A percentile compares a stretch with the other conserved stretches of the same genome.
Evolutionary conservation across 2,888 invertebrate species (phyloP).

Genomic region (Hypena proboscidalis): DNA sequence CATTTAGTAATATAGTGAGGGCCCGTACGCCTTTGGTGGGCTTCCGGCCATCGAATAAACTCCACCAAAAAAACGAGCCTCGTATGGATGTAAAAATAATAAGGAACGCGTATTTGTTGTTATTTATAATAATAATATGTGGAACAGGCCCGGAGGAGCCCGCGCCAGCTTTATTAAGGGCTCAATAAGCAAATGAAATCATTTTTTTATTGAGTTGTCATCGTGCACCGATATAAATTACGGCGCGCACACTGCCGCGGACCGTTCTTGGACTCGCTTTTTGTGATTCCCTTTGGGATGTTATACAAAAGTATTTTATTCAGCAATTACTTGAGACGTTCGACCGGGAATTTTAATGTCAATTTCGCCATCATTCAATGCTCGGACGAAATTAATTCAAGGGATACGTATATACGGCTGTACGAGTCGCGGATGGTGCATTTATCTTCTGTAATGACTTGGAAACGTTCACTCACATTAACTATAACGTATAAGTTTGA

Average conservation of each 20-base stretch:
- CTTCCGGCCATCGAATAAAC: conserved; percentile 55
- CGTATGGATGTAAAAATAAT: conserved; percentile 63
- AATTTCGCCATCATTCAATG: conserved; percentile 83
- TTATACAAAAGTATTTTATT: conserved; percentile 83
- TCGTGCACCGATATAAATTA: conserved; percentile 82
- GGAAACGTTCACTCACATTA: conserved; percentile 69
- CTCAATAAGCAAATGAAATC: conserved; percentile 85
- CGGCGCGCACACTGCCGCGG: conserved; percentile 64
- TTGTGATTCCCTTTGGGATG: conserved; percentile 79
- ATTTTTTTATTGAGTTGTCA: conserved; percentile 85
- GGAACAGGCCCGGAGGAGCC: conserved; percentile 61
- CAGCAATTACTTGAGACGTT: conserved; percentile 84
- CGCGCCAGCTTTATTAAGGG: conserved; percentile 79
- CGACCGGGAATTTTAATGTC: conserved; percentile 81
- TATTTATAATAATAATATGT: conserved; percentile 76
- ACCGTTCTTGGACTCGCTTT: conserved; percentile 63
- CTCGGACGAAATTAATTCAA: conserved; percentile 79
- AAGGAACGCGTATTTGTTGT: conserved; percentile 71
- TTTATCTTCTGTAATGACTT: conserved; percentile 79
- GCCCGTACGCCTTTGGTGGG: conserved; percentile 69
- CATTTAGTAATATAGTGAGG: conserved; percentile 51
- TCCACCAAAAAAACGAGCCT: conserved; percentile 54
- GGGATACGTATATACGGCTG: conserved; percentile 63
- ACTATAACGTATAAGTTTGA: conserved; percentile 70
- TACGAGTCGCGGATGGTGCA: conserved; percentile 55